Evolutionary conservation across 2,797 vertebrate species (phyloP), one percentile per base, ranked within the genome.

Genomic region (Peromyscus attwateri): DNA sequence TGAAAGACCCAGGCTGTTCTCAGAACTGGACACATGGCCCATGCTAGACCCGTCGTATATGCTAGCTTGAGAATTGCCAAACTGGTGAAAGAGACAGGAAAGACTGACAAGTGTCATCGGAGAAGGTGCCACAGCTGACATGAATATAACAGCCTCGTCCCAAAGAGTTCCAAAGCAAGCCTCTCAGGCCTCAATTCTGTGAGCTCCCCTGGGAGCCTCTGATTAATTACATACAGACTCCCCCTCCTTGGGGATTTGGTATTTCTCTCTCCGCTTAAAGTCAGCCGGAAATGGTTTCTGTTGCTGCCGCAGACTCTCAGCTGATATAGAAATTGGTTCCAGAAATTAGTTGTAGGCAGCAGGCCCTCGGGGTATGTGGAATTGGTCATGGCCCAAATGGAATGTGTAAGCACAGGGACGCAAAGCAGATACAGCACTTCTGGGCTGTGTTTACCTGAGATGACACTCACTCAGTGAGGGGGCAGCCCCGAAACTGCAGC

Each of bases 281-380:
- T 94, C 94, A 91, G 34, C 94, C 77, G 64, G 73, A 96, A 97
- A 95, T 84, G 64, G 75, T 96, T 97, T 97, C 89, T 96, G 91
- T 95, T 94, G 81, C 92, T 96, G 87, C 89, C 81, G 75, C 79
- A 96, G 84, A 96, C 96, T 97, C 89, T 96, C 95, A 73, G 83
- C 88, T 55, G 64, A 84, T 71, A 89, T 1, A 94, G 75, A 95
- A 96, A 96, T 94, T 97, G 96, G 82, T 97, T 97, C 89, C 75
- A 97, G 87, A 94, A 97, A 96, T 97, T 90, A 96, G 85, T 49
- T 94, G 52, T 90, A 93, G 46, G 91, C n/a, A 92, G 89, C 79
- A 92, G 83, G 40, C 80, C 97, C 89, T 93, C 0, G 0, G 94
- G 92, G 52, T 89, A 62, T 93, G 89, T 94, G 83, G 79, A 95